Percentiles rank a stretch among this genome's conserved stretches.
Conservation (phyloP, 1,140 invertebrate genomes). For the Periplaneta americana region DNA sequence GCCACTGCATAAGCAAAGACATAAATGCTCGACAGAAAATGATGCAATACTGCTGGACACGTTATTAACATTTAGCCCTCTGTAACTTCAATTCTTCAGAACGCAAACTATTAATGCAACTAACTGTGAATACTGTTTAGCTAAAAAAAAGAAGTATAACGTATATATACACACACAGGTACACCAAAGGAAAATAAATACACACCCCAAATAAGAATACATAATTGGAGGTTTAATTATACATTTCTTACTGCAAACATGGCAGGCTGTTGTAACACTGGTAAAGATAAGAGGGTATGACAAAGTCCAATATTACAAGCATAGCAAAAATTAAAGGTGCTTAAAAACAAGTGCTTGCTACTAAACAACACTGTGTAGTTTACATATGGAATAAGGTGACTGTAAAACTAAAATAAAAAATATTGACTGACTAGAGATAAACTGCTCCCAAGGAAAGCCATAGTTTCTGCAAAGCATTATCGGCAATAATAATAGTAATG, state of each 20-base stretch:
- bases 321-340: background rate
- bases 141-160: too few species aligned
- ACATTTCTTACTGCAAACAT: background rate
- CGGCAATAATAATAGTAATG: too few species aligned
- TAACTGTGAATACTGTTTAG: too few species aligned
- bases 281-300: background rate
- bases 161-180: background rate
- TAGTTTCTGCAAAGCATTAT: background rate
- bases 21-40: too few species aligned
- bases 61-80: background rate
- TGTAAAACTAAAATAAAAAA: background rate
- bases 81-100: background rate
- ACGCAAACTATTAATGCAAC: background rate
- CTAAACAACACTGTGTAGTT: background rate
- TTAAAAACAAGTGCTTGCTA: background rate
- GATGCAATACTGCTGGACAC: too few species aligned
- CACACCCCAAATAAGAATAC: too few species aligned
- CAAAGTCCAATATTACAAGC: background rate
- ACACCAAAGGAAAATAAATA: background rate
- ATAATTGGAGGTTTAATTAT: background rate
- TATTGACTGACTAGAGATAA: background rate
- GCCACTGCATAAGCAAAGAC: too few species aligned
- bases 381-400: background rate
- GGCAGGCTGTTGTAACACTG: too few species aligned
- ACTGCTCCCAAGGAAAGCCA: background rate